These are phyloP conservation scores for Vicugna pacos DNA, from an alignment of 2,113 vertebrate species.

Conservation along the genomic window DNA sequence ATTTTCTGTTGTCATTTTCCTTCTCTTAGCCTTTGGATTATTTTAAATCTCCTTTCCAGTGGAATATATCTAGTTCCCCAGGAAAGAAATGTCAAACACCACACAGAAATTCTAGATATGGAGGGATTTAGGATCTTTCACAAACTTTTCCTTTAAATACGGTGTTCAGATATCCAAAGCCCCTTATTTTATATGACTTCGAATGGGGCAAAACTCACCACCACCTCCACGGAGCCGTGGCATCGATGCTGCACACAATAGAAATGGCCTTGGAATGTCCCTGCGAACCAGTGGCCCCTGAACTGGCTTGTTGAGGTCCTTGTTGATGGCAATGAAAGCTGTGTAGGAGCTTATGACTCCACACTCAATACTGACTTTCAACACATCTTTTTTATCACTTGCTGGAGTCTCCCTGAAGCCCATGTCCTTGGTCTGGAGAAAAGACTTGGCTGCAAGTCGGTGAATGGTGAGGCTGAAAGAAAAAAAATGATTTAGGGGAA, in stretches of 20 bases:
- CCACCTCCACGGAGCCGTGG: fast-evolving
- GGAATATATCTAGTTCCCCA: neutral
- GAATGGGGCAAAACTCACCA: slow-evolving; percentile 40
- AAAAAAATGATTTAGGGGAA: neutral
- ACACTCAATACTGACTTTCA: slow-evolving; percentile 88
- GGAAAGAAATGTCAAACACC: neutral
- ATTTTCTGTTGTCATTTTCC: neutral
- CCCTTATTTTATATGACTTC: neutral
- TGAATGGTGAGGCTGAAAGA: slow-evolving; percentile 88
- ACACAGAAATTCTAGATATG: neutral
- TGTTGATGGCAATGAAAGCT: slow-evolving; percentile 89
- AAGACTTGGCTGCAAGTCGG: slow-evolving; percentile 87
- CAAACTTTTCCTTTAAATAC: neutral
- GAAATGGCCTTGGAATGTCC: slow-evolving; percentile 77
- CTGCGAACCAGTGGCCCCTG: slow-evolving; percentile 84
- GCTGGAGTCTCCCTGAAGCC: slow-evolving; percentile 32
- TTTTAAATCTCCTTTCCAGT: neutral
- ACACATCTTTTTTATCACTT: slow-evolving; percentile 79
- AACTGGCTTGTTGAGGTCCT: slow-evolving; percentile 75
- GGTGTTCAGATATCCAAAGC: neutral
- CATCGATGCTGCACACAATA: fast-evolving
- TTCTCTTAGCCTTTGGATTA: neutral
- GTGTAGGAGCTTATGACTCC: slow-evolving; percentile 90
- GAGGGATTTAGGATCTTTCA: neutral
- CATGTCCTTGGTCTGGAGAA: slow-evolving; percentile 87